Percentiles rank a stretch among this genome's conserved stretches.
Evolutionary conservation across 2,888 invertebrate species (phyloP).

Genomic region (Corbicula japonica): DNA sequence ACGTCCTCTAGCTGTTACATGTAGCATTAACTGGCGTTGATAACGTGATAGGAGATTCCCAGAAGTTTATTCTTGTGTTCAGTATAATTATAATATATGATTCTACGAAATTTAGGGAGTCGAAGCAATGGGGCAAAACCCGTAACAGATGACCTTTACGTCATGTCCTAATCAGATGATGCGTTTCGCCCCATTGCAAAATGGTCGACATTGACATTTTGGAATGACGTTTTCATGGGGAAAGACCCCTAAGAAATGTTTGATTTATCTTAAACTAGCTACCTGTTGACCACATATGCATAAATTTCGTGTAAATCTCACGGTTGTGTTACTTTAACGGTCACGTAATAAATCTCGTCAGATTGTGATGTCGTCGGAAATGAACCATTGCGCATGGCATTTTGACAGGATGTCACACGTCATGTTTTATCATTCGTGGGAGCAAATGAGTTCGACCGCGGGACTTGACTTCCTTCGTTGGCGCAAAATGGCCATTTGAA

Average conservation of each 20-base stretch:
- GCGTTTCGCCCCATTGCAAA: conserved; percentile 36
- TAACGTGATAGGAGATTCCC: too few relatives aligned
- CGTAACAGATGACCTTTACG: conserved; percentile 11
- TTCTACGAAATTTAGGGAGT: too few relatives aligned
- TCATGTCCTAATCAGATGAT: conserved; percentile 51
- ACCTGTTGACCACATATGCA: conserved; percentile 32
- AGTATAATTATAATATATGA: too few relatives aligned
- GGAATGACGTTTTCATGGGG: conserved; percentile 39
- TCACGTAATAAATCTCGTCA: conserved; percentile 38
- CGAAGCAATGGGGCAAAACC: too few relatives aligned
- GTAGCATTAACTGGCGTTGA: too few relatives aligned
- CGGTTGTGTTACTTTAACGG: conserved; percentile 56
- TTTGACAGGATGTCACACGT: conserved; percentile 23
- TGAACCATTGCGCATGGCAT: conserved; percentile 35
- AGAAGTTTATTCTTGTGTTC: too few relatives aligned
- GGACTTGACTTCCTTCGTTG: too few relatives aligned
- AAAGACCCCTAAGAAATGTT: neutral
- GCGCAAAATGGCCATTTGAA: too few relatives aligned
- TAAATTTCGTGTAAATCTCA: conserved; percentile 38
- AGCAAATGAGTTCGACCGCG: too few relatives aligned
- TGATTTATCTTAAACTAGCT: conserved; percentile 20
- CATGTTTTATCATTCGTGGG: conserved; percentile 9
- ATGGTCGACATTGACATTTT: conserved; percentile 16
- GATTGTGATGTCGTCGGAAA: conserved; percentile 16
- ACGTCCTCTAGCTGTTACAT: too few relatives aligned